phyloP scores from a whole-genome alignment of 2,797 vertebrate species.

The Megaceryle alcyon region DNA sequence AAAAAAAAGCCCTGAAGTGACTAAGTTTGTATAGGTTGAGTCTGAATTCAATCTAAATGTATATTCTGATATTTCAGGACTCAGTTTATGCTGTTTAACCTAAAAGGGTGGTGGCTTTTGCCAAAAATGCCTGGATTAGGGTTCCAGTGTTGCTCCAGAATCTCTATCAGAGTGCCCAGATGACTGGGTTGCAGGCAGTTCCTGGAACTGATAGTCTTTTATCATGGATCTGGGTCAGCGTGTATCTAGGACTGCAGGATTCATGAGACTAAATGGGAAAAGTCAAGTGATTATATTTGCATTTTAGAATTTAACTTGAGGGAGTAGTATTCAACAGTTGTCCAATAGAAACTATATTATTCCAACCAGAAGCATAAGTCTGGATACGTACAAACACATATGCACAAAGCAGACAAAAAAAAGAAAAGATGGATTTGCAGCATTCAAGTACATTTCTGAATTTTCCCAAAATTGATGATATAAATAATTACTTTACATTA shows the following conservation, averaged over 20 bases:
- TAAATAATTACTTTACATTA: neutral
- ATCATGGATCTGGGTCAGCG: fast-evolving
- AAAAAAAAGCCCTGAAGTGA: neutral
- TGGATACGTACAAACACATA: neutral
- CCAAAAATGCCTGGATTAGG: neutral
- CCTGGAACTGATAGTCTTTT: neutral
- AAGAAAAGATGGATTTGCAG: neutral
- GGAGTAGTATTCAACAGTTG: neutral
- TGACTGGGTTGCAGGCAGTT: neutral
- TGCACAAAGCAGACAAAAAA: neutral
- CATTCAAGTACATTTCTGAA: neutral
- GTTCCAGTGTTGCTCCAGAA: neutral
- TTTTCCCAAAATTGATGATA: neutral
- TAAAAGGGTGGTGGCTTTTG: neutral
- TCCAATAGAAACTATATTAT: neutral
- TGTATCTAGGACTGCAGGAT: neutral
- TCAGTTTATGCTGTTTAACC: neutral
- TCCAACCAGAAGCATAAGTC: neutral
- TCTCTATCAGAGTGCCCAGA: neutral
- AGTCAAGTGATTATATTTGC: neutral
- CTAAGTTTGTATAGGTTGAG: neutral
- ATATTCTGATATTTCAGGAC: neutral
- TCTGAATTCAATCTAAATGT: neutral
- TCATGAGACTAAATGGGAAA: neutral
- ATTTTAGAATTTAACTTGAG: neutral